Base-by-base conservation (phyloP, 2,888 invertebrate genomes). In the Nematopogon swammerdamellus region DNA sequence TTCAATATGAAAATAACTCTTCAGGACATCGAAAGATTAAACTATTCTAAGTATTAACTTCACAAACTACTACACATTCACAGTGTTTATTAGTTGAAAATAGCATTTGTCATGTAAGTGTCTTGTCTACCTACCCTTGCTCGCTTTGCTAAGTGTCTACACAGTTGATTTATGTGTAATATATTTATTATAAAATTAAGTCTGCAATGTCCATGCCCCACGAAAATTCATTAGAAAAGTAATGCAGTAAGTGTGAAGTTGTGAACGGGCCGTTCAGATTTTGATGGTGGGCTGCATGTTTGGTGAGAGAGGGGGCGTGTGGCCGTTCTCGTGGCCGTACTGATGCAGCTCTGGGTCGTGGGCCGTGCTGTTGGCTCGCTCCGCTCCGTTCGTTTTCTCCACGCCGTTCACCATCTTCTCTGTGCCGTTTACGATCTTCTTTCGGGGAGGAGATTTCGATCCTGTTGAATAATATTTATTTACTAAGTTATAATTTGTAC, bases 301-400 rank as follows among this genome's bases (percentile, higher is more conserved):
- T 72, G 77, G 77, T 69, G 77, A 62, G 66, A 72, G 66, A 70
- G 68, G 68, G 60, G 68, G 62, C 57, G 63, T 63, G 49, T 51
- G 49, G 17, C 51, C 51, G 51, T 63, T 64, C 56, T 67, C 30
- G 18, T 49, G 63, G 56, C 60, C 61, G 55, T 57, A 18, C 11
- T 46, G 11, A 3, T 14, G 49, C 45, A 45, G 19, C 10, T 50
- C 49, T 4, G 45, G 10, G 17, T 59, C 61, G 48, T 57, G 62
- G 14, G 54, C 55, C 47, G 56, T 57, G 11, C 63, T 63, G 46
- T 63, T 63, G 2, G 30, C 3, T 44, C 53, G 43, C 18, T 52
- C 50, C 44, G 53, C 54, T 3, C 59, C 59, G 52, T 61, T 63
- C 49, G 57, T 54, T 55, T 60, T 51, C 45, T 50, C 53, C n/a